Evolutionary conservation across 2,888 invertebrate species (phyloP).

Genomic region (Drosophila mayaguana): DNA sequence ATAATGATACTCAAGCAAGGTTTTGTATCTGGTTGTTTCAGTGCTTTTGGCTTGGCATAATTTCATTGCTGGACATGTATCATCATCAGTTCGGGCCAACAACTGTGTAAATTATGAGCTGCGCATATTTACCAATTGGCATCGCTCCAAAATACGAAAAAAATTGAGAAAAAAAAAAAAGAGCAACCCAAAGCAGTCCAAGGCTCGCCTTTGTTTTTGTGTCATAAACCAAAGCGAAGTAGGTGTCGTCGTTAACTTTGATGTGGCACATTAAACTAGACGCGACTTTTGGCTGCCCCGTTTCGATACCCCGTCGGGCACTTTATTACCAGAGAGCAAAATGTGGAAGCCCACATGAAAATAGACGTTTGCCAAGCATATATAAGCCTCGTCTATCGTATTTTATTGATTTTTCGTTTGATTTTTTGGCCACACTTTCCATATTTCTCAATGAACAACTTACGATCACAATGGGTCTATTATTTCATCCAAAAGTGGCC

Average conservation of each 20-base stretch:
- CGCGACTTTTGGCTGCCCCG: conserved; percentile 34
- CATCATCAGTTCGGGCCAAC: conserved; percentile 58
- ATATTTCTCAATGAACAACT: conserved; percentile 38
- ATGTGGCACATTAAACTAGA: conserved; percentile 75
- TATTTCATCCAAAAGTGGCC: conserved; percentile 10
- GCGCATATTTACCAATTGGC: conserved; percentile 75
- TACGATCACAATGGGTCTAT: conserved; percentile 37
- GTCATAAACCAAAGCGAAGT: conserved; percentile 70
- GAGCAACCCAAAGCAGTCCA: conserved; percentile 3
- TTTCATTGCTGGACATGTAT: conserved; percentile 66
- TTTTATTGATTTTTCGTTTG: conserved; percentile 30
- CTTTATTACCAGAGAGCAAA: conserved; percentile 43
- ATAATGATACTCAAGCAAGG: conserved; percentile 71
- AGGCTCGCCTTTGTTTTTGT: conserved; percentile 40
- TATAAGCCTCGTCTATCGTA: conserved; percentile 25
- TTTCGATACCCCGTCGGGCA: conserved; percentile 39
- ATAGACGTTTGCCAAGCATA: conserved; percentile 14
- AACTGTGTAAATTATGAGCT: conserved; percentile 78
- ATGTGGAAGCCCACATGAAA: conserved; percentile 45
- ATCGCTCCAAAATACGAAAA: conserved; percentile 56
- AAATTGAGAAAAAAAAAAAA: background rate
- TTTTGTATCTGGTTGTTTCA: conserved; percentile 27
- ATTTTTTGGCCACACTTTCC: conserved; percentile 23
- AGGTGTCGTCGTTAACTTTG: conserved; percentile 78
- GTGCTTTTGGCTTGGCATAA: conserved; percentile 58